Base-by-base conservation (phyloP, 2,888 invertebrate species). In the Leptura quadrifasciata region DNA sequence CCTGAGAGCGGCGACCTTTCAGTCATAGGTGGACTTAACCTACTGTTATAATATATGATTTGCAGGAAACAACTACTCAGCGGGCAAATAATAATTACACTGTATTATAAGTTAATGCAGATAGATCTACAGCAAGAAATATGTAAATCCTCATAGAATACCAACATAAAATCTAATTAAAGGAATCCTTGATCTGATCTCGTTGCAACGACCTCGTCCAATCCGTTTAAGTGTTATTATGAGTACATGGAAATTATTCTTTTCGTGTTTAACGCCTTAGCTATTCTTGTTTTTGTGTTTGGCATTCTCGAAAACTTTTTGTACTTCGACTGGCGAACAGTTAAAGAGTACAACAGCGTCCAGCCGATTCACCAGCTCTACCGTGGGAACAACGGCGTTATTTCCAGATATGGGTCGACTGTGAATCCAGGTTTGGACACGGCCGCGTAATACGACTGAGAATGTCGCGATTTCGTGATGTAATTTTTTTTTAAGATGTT, bases 331-430 rank as follows among this genome's bases (percentile, higher is more conserved):
- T 60, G 27, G 21, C 15, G n/a, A 63, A 63, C 63, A 27, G 63
- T 63, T 61, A 35, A n/a, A 39, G 18, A 35, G 61, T 20, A 12
- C 63, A 10, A n/a, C 61, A 21, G 35, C 61, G 47, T 64, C 64
- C 52, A 64, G 21, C 65, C 52, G 10, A 9, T n/a, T 5, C 52
- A 52, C 52, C 21, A 21, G 24, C 47, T 65, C 27, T 52, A 61
- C 31, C 61, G 65, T 65, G 65, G 65, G 65, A 65, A 65, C 47
- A 65, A 65, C n/a, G 52, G 24, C 65, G n/a, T 1, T 65, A n/a
- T n/a, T 21, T 24, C 52, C 52, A 52, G 52, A 52, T 65, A 65
- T 65, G 65, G 65, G 65, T 65, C 65, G 52, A 35, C 10, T 52
- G 5, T 6, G 24, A 12, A 6, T 52, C 65, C 65, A 65, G 20